Conservation (phyloP, 2,113 vertebrate species). For the Sebastes schlegelii region DNA sequence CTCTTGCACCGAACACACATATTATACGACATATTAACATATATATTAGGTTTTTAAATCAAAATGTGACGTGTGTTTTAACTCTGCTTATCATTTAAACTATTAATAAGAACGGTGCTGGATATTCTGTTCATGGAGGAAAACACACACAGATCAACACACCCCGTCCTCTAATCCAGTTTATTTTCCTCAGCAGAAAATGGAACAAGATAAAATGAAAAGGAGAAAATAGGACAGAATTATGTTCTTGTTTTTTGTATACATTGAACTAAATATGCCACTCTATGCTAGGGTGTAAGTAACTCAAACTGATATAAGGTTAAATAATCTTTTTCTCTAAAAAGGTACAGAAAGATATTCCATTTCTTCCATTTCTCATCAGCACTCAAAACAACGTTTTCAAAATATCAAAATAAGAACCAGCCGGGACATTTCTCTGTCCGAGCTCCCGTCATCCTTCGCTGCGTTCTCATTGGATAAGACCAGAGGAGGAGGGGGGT, state of each 20-base stretch:
- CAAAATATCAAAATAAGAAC: slow-evolving; percentile 64
- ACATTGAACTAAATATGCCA: slow-evolving; percentile 95
- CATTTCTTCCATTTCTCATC: slow-evolving; percentile 86
- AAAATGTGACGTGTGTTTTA: no score
- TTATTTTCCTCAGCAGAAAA: slow-evolving; percentile 94
- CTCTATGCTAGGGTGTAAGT: slow-evolving; percentile 98
- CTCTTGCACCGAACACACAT: no score
- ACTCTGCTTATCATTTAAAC: no score
- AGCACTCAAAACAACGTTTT: slow-evolving; percentile 81
- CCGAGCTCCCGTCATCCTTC: slow-evolving; percentile 33
- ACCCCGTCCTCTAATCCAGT: slow-evolving; percentile 89
- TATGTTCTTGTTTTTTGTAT: slow-evolving; percentile 80
- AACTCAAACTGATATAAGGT: slow-evolving; percentile 97
- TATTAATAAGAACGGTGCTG: no score
- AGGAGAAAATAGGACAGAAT: slow-evolving; percentile 76
- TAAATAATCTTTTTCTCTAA: slow-evolving; percentile 94
- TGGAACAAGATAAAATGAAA: slow-evolving; percentile 84
- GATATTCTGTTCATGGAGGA: no score
- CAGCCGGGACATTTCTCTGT: slow-evolving; percentile 35
- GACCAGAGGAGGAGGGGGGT: slow-evolving; percentile 22
- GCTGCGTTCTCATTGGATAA: slow-evolving; percentile 30
- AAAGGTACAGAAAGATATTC: slow-evolving; percentile 93
- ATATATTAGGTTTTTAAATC: no score
- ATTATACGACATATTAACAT: no score
- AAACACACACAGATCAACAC: slow-evolving; percentile 20